Conservation (phyloP, 2,888 invertebrate genomes). For the Phortica okadai region DNA sequence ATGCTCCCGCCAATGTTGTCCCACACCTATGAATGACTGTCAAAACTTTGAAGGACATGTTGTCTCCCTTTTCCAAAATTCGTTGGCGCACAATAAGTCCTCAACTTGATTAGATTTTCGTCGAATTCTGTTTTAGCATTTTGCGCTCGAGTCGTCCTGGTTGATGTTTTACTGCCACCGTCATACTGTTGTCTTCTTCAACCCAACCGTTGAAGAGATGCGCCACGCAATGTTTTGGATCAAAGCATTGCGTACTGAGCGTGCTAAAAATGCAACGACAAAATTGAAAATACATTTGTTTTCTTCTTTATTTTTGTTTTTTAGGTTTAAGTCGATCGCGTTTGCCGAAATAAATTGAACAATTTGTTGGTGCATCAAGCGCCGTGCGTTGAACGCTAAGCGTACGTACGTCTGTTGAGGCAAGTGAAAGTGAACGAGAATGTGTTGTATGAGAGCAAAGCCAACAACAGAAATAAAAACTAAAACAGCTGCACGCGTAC, state of each 20-base stretch:
- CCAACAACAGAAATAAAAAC: conserved; percentile 33
- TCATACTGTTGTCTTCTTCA: too few species aligned
- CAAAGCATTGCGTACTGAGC: too few species aligned
- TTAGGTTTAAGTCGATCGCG: neutral
- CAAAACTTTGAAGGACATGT: too few species aligned
- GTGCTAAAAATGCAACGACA: conserved; percentile 38
- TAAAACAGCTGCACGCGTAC: conserved; percentile 67
- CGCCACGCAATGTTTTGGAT: too few species aligned
- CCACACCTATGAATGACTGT: too few species aligned
- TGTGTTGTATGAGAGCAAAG: too few species aligned
- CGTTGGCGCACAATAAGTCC: conserved; percentile 59
- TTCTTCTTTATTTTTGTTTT: conserved; percentile 7
- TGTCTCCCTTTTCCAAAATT: neutral
- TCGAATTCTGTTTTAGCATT: conserved; percentile 37
- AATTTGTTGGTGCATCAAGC: conserved; percentile 70
- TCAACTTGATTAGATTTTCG: conserved; percentile 55
- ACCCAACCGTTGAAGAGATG: too few species aligned
- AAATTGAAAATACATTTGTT: conserved; percentile 38
- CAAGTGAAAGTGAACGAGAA: too few species aligned
- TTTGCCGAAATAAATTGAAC: conserved; percentile 58
- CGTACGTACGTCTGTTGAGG: too few species aligned
- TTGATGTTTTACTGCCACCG: too few species aligned
- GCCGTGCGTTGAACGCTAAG: conserved; percentile 36
- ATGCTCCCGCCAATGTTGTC: too few species aligned
- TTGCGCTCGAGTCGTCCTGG: conserved; percentile 53